These are phyloP conservation scores for Temnothorax unifasciatus DNA, from an alignment of 2,888 invertebrate genomes.

Conservation along the genomic window DNA sequence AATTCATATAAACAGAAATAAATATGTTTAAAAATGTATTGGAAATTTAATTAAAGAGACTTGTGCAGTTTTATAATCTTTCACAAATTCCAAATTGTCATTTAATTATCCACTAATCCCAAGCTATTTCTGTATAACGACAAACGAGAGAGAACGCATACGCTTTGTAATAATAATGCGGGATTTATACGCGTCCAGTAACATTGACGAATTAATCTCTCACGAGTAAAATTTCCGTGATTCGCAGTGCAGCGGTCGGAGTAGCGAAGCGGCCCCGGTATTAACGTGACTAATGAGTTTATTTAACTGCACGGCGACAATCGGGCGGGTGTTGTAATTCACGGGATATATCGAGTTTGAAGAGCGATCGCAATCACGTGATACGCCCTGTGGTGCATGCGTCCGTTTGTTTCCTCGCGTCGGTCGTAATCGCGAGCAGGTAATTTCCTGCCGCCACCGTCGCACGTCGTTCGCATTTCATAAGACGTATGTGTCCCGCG, in stretches of 20 bases:
- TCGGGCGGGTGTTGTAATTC: constrained; percentile 54
- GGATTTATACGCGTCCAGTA: background rate
- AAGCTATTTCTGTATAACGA: background rate
- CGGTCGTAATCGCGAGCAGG: constrained; percentile 58
- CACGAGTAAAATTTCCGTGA: constrained; percentile 15
- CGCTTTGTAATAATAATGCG: constrained; percentile 8
- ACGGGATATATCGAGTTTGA: constrained; percentile 44
- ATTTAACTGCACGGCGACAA: constrained; percentile 55
- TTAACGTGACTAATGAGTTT: constrained; percentile 65
- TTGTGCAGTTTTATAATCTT: background rate
- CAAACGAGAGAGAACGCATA: background rate
- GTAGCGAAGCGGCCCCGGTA: constrained; percentile 15
- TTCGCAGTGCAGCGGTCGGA: background rate
- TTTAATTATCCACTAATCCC: background rate
- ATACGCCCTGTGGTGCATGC: constrained; percentile 21
- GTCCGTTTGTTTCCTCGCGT: constrained; percentile 57
- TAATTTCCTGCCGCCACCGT: constrained; percentile 28
- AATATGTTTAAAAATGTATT: background rate
- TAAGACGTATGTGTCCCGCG: constrained; percentile 25
- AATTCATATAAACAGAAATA: background rate
- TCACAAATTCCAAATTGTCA: background rate
- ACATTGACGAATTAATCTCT: constrained; percentile 36
- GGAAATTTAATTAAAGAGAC: background rate
- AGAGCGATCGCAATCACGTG: constrained; percentile 59
- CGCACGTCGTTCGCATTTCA: constrained; percentile 35